phyloP scores from a whole-genome alignment of 2,113 vertebrate genomes.

The Bos indicus region DNA sequence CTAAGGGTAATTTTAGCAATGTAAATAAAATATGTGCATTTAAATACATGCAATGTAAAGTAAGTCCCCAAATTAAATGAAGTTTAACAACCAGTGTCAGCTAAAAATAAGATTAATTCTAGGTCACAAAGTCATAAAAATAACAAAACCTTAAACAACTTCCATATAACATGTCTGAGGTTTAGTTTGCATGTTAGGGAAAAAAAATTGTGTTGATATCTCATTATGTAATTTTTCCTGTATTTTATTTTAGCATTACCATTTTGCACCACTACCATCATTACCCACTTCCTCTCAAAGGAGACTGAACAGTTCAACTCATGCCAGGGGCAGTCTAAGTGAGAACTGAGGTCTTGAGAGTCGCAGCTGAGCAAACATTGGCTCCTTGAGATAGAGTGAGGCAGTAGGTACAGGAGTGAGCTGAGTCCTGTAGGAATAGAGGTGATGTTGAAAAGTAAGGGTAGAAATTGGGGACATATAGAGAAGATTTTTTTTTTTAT shows the following conservation, averaged over 20 bases:
- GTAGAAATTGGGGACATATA: background rate
- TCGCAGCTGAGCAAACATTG: background rate
- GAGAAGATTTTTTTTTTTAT: background rate
- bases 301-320: background rate
- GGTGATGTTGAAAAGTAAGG: background rate
- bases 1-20: slow-evolving; percentile 8
- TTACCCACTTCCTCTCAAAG: background rate
- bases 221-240: background rate
- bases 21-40: background rate
- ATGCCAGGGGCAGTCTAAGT: background rate
- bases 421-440: background rate
- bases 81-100: background rate
- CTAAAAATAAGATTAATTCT: background rate
- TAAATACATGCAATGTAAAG: background rate
- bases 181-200: background rate
- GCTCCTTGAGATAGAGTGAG: background rate
- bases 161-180: background rate
- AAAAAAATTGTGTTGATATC: background rate
- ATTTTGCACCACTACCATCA: background rate
- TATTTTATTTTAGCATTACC: background rate
- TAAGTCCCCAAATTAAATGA: background rate
- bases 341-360: background rate
- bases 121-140: background rate
- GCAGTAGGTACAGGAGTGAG: background rate
- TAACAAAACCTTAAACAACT: background rate